These are phyloP conservation scores for Epinotia brunnichana DNA, from an alignment of 2,888 invertebrate genomes.

Conservation along the genomic window DNA sequence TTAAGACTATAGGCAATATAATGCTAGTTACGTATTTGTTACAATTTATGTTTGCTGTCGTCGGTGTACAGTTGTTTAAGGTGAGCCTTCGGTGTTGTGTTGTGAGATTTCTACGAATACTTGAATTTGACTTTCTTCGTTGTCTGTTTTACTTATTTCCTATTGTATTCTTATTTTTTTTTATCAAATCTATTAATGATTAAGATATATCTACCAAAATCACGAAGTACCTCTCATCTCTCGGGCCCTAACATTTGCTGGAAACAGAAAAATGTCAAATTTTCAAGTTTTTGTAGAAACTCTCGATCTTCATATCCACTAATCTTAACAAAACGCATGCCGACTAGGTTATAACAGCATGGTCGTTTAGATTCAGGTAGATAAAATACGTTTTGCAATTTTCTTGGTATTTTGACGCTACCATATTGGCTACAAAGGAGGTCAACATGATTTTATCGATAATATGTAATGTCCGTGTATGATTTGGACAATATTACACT, in stretches of 20 bases:
- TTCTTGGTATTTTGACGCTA: not conserved
- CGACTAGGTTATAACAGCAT: slow-evolving; percentile 21
- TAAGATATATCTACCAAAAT: too few relatives aligned
- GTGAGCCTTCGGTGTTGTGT: slow-evolving; percentile 80
- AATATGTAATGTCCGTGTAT: too few relatives aligned
- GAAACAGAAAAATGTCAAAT: not conserved
- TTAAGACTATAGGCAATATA: slow-evolving; percentile 99
- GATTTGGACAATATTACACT: not conserved
- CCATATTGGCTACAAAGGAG: too few relatives aligned
- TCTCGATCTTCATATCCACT: not conserved
- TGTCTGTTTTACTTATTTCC: too few relatives aligned
- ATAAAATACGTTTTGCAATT: not conserved
- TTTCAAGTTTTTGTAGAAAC: slow-evolving; percentile 7
- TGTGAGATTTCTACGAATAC: slow-evolving; percentile 16
- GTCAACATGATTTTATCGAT: too few relatives aligned
- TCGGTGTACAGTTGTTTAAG: slow-evolving; percentile 99
- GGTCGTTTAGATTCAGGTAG: slow-evolving; percentile 10
- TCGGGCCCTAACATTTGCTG: too few relatives aligned
- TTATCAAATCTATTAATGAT: too few relatives aligned
- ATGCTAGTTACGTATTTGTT: slow-evolving; percentile 99
- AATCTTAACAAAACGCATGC: slow-evolving; percentile 14
- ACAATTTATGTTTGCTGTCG: slow-evolving; percentile 99
- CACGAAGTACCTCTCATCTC: too few relatives aligned
- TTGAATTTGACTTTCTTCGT: too few relatives aligned
- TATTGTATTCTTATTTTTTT: too few relatives aligned